These are phyloP conservation scores for Hypselothyrea guttata DNA, from an alignment of 2,888 invertebrate species.

Conservation along the genomic window DNA sequence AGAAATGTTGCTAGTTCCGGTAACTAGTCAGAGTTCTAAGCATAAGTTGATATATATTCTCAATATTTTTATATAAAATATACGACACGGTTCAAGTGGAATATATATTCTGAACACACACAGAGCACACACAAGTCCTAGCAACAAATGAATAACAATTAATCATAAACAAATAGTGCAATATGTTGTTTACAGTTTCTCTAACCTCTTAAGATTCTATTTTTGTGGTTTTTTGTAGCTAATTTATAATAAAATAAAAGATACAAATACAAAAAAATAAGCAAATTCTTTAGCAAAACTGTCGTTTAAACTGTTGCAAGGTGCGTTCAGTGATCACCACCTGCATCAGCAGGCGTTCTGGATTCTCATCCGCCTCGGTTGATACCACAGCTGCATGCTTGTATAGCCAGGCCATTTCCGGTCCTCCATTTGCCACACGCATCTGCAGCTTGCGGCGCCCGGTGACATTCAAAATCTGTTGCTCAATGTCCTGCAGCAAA, in stretches of 20 bases:
- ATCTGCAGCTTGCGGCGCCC: conserved; percentile 84
- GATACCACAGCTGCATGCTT: conserved; percentile 85
- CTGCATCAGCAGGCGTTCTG: conserved; percentile 84
- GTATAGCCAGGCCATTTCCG: conserved; percentile 86
- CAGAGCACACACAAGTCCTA: conserved; percentile 21
- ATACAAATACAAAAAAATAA: conserved; percentile 37
- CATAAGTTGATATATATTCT: conserved; percentile 41
- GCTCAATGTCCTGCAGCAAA: conserved; percentile 77
- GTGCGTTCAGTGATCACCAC: conserved; percentile 84
- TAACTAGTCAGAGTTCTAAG: not conserved
- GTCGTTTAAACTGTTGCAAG: conserved; percentile 84
- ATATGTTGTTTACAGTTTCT: conserved; percentile 31
- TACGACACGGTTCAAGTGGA: conserved; percentile 7
- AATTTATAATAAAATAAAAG: conserved; percentile 53
- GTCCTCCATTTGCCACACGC: conserved; percentile 85
- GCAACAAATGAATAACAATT: conserved; percentile 20
- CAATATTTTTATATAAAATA: conserved; percentile 51
- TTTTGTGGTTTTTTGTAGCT: conserved; percentile 42
- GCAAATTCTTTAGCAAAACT: conserved; percentile 61
- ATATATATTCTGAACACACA: conserved; percentile 11
- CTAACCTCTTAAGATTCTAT: conserved; percentile 29
- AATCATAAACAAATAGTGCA: conserved; percentile 23
- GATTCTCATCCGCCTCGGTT: conserved; percentile 83
- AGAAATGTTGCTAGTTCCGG: conserved; percentile 8
- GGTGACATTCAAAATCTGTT: conserved; percentile 83